phyloP scores from a whole-genome alignment of 2,888 invertebrate species.

The Atherix ibis region DNA sequence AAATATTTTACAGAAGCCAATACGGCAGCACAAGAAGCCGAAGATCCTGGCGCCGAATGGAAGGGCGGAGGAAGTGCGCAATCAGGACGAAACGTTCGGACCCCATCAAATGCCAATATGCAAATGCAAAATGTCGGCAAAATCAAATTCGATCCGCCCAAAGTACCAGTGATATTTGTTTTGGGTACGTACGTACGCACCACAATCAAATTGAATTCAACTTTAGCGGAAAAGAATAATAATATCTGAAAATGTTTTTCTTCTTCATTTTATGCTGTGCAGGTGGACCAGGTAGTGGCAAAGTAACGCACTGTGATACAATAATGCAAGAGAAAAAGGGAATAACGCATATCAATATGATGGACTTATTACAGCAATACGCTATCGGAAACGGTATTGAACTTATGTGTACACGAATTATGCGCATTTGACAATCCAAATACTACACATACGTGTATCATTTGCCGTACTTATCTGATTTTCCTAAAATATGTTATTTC shows the following conservation, averaged over 20 bases:
- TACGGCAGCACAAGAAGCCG: slow-evolving; percentile 63
- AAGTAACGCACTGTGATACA: slow-evolving; percentile 94
- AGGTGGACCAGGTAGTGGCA: slow-evolving; percentile 95
- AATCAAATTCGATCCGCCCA: slow-evolving; percentile 71
- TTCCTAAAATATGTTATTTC: too few species aligned
- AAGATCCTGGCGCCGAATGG: slow-evolving; percentile 38
- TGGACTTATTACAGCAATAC: slow-evolving; percentile 75
- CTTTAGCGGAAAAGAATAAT: neutral
- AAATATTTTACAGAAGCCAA: slow-evolving; percentile 26
- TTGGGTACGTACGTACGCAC: too few species aligned
- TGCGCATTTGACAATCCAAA: too few species aligned
- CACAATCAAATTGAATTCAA: neutral
- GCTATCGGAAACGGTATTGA: slow-evolving; percentile 79
- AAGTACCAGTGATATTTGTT: slow-evolving; percentile 77
- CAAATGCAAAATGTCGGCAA: slow-evolving; percentile 66
- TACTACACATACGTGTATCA: too few species aligned
- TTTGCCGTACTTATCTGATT: too few species aligned
- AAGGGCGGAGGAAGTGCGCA: slow-evolving; percentile 19
- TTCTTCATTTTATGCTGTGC: slow-evolving; percentile 9
- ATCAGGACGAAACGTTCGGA: slow-evolving; percentile 21
- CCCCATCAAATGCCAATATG: slow-evolving; percentile 53
- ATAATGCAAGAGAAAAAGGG: slow-evolving; percentile 74
- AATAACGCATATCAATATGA: slow-evolving; percentile 81
- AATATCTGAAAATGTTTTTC: neutral
- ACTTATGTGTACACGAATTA: too few species aligned